These are phyloP conservation scores for Lasioglossum baleicum DNA, from an alignment of 1,140 invertebrate species.

Conservation along the genomic window DNA sequence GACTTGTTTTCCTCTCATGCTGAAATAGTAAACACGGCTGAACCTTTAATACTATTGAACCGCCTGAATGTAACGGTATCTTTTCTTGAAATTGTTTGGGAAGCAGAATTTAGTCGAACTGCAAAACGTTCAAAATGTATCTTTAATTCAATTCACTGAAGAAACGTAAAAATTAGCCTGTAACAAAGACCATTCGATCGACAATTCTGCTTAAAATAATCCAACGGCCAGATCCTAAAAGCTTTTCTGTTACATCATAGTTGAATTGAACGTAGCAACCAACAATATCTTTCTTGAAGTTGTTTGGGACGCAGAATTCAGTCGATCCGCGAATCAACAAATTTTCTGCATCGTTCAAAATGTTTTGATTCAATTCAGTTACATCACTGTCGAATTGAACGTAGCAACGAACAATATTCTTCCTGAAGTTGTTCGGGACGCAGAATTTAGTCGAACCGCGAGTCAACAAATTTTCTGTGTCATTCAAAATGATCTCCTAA, in stretches of 20 bases:
- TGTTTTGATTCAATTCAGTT: too few relatives aligned
- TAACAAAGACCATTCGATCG: too few relatives aligned
- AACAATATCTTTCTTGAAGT: background rate
- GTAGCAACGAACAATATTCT: background rate
- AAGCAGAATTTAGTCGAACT: background rate
- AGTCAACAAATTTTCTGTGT: conserved; percentile 15
- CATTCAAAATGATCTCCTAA: background rate
- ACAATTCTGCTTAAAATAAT: too few relatives aligned
- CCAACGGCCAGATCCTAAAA: too few relatives aligned
- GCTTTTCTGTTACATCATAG: too few relatives aligned
- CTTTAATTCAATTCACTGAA: background rate
- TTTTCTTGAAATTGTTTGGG: background rate
- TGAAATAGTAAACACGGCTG: background rate
- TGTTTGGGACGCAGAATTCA: background rate
- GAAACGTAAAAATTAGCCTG: too few relatives aligned
- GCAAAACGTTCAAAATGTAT: background rate
- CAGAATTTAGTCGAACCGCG: background rate
- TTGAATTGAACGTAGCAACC: background rate
- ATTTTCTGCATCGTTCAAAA: background rate
- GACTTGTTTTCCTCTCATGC: background rate
- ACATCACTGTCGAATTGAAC: background rate
- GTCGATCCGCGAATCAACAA: background rate
- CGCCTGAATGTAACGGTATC: conserved; percentile 2
- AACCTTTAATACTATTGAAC: background rate
- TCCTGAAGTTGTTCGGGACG: background rate